These are phyloP conservation scores for Artemisiospiza belli DNA, from an alignment of 2,113 vertebrate genomes.

Conservation along the genomic window DNA sequence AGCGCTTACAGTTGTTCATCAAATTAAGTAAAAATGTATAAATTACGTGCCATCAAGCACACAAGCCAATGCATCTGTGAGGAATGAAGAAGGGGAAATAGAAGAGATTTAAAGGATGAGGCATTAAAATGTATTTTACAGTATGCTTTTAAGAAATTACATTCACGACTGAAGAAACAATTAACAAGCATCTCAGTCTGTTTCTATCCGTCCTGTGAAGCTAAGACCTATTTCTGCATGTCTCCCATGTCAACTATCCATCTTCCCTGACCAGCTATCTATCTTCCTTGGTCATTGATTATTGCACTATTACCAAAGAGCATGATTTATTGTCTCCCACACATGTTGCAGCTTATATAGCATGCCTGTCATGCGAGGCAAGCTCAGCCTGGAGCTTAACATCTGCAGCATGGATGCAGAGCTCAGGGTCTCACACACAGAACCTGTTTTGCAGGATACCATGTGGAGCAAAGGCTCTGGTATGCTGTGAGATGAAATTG, in stretches of 20 bases:
- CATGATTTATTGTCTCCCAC: neutral
- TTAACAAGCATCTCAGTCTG: neutral
- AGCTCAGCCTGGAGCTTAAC: neutral
- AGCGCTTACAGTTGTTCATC: constrained; percentile 62
- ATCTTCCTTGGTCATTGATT: neutral
- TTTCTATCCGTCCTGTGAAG: neutral
- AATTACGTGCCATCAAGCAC: constrained; percentile 49
- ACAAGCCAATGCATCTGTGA: constrained; percentile 34
- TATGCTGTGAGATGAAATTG: neutral
- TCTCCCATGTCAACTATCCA: neutral
- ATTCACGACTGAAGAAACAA: neutral
- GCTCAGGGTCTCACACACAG: neutral
- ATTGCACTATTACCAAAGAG: neutral
- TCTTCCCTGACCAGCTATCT: neutral
- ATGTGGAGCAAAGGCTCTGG: neutral
- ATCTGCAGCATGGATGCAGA: neutral
- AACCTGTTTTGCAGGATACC: neutral
- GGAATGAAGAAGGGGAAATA: neutral
- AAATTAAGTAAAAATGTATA: constrained; percentile 57
- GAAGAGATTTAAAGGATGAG: constrained; percentile 6
- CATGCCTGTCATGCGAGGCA: fast-evolving
- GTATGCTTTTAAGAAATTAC: constrained; percentile 15
- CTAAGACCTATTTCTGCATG: neutral
- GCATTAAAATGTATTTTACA: constrained; percentile 14
- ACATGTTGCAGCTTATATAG: neutral